phyloP scores from a whole-genome alignment of 2,797 vertebrate species.

The Botia almorhae region DNA sequence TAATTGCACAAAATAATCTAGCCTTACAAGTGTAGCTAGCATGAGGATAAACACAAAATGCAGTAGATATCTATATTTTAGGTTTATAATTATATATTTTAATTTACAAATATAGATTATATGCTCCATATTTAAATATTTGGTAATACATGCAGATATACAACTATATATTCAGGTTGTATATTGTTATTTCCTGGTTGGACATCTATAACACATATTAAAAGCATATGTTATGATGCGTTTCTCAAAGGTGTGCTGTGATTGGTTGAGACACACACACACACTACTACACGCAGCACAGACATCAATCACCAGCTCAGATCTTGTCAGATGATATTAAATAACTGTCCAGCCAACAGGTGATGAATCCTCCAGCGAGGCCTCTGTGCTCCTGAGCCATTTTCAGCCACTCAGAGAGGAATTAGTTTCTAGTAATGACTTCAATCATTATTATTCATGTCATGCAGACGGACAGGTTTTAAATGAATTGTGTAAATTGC shows the following conservation, averaged over 20 bases:
- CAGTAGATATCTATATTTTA: neutral
- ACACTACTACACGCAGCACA: constrained; percentile 59
- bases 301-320: constrained; percentile 74
- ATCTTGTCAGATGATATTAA: constrained; percentile 68
- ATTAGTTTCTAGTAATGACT: constrained; percentile 66
- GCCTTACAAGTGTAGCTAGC: no score
- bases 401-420: constrained; percentile 68
- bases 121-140: neutral
- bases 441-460: constrained; percentile 70
- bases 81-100: no score
- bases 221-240: neutral
- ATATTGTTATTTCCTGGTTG: neutral
- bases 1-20: no score
- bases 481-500: constrained; percentile 57
- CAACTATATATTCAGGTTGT: neutral
- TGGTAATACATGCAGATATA: neutral
- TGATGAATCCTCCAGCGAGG: constrained; percentile 66
- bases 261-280: constrained; percentile 50
- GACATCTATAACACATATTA: neutral
- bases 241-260: neutral
- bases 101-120: no score
- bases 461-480: constrained; percentile 54
- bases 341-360: constrained; percentile 69
- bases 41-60: neutral
- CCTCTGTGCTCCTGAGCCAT: constrained; percentile 69